Evolutionary conservation across 1,140 invertebrate species (phyloP), one percentile per base, ranked within the genome.

Genomic region (Nilaparvata lugens): DNA sequence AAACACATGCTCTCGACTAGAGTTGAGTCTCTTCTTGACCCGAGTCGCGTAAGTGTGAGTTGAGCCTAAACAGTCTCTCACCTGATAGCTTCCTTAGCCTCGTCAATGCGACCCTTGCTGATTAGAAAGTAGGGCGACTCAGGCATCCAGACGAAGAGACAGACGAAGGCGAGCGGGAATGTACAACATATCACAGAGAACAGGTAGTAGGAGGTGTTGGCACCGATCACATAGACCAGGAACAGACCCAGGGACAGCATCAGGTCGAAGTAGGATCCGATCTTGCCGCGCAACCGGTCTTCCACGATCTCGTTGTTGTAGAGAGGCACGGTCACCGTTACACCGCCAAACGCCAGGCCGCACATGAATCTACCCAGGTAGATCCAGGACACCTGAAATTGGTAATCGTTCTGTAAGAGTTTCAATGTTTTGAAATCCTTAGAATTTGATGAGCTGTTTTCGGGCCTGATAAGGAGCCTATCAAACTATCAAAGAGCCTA

Each of bases 331-430:
- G 78, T 77, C 1, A 87, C 82, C 56, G 81, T 82, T 25, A 81
- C 75, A 11, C 83, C 79, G 1, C 86, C 86, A 45, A 80, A 75
- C 0, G 78, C 78, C 19, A 85, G 67, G 2, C 87, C 87, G 31
- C 79, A 80, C 0, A 87, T 69, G 51, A 87, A 78, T 43, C 86
- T 76, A 0, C 83, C 86, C 6, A 81, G 65, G 65, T 80, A 82
- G 3, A 79, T 60, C 24, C 61, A 14, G 13, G 55, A 19, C 5
- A 72, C 61, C 61, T 60, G 61, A 18, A 64, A 38, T 31, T 21
- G 40, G n/a, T 9, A 40, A 9, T 40, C 9, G n/a, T 9, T n/a
- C n/a, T n/a, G n/a, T n/a, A n/a, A n/a, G n/a, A n/a, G n/a, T n/a
- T n/a, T n/a, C n/a, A n/a, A n/a, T n/a, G n/a, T n/a, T n/a, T n/a